Conservation (phyloP, 2,888 invertebrate genomes). For the Camponotus fellah region DNA sequence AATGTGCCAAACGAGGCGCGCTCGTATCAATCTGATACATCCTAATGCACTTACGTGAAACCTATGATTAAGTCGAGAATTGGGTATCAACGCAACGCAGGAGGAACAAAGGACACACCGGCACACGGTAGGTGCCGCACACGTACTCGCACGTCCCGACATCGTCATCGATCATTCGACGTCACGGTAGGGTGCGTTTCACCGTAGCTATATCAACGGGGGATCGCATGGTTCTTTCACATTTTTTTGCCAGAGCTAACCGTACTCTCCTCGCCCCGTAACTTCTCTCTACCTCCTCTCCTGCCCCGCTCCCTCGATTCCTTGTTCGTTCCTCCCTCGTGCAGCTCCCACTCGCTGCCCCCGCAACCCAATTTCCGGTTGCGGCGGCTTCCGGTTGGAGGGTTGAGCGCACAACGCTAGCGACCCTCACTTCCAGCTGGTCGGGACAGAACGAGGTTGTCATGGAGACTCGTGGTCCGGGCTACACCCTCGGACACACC, state of each 20-base stretch:
- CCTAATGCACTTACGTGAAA: constrained; percentile 69
- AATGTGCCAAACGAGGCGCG: constrained; percentile 53
- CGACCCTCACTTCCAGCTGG: constrained; percentile 72
- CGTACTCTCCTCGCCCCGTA: constrained; percentile 41
- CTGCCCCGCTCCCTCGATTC: neutral
- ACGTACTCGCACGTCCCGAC: constrained; percentile 61
- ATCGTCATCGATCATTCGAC: constrained; percentile 76
- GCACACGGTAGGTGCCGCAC: neutral
- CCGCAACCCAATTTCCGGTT: constrained; percentile 66
- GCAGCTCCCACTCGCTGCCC: constrained; percentile 28
- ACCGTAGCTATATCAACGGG: constrained; percentile 71
- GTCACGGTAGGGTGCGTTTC: constrained; percentile 75
- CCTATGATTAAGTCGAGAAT: constrained; percentile 60
- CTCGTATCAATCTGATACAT: constrained; percentile 61
- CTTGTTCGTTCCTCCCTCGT: constrained; percentile 42
- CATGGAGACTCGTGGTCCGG: constrained; percentile 78
- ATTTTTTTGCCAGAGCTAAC: constrained; percentile 69
- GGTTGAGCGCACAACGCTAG: constrained; percentile 64
- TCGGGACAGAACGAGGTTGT: constrained; percentile 79
- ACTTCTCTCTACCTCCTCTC: neutral
- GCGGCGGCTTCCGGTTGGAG: constrained; percentile 77
- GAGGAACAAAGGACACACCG: constrained; percentile 45
- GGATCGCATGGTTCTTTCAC: constrained; percentile 72
- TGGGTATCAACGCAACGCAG: constrained; percentile 38
- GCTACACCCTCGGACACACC: constrained; percentile 81